A percentile compares a stretch with the other conserved stretches of the same genome.
phyloP scores from a whole-genome alignment of 2,888 invertebrate species.

The Calliphora vomitoria region DNA sequence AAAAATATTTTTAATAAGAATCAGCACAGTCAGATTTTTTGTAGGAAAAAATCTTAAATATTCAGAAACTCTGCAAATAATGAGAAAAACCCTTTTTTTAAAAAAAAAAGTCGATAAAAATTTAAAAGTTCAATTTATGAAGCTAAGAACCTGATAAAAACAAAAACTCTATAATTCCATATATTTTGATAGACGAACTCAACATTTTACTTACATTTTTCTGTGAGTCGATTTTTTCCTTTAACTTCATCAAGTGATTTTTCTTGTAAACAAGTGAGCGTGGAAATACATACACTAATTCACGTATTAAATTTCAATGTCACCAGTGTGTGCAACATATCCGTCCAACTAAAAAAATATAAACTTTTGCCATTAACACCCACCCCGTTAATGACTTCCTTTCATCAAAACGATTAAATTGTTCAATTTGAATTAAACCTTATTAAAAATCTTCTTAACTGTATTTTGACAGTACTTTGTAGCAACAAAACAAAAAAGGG shows the following conservation, averaged over 20 bases:
- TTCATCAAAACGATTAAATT: constrained; percentile 71
- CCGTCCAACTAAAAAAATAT: constrained; percentile 4
- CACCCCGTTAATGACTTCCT: constrained; percentile 43
- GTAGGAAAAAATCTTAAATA: too few relatives aligned
- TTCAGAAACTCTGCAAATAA: too few relatives aligned
- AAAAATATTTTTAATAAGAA: too few relatives aligned
- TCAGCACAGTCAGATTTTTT: too few relatives aligned
- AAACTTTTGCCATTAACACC: constrained; percentile 53
- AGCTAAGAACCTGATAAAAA: too few relatives aligned
- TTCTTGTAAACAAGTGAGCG: neutral
- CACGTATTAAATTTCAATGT: constrained; percentile 58
- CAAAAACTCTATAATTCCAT: too few relatives aligned
- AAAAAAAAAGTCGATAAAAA: too few relatives aligned
- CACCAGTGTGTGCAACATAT: constrained; percentile 56
- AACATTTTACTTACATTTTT: too few relatives aligned
- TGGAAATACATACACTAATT: neutral
- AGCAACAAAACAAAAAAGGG: constrained; percentile 26
- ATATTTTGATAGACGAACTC: too few relatives aligned
- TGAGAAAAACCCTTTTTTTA: too few relatives aligned
- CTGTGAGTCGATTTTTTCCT: neutral
- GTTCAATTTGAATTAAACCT: constrained; percentile 63
- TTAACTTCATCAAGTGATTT: neutral
- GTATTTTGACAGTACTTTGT: constrained; percentile 17
- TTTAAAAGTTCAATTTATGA: too few relatives aligned
- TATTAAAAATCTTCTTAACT: constrained; percentile 50